Evolutionary conservation across 92 coral and sea anemone species (phyloP).

Genomic region (Meandrina meandrites): DNA sequence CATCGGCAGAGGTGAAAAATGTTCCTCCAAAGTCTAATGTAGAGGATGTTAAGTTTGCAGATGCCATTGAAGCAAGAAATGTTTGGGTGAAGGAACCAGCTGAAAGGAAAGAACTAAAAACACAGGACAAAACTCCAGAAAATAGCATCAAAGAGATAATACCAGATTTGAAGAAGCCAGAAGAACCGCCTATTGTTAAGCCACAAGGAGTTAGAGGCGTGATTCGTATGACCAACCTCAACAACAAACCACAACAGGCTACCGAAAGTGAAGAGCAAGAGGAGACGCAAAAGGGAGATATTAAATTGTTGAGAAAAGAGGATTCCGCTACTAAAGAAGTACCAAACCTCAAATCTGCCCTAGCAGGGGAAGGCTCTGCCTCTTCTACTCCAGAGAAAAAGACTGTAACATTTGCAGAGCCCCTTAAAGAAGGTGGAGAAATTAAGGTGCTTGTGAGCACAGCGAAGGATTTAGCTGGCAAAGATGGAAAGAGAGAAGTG

Average conservation of each 20-base stretch:
- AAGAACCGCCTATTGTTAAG: not conserved
- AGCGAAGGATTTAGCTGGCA: conserved; percentile 26
- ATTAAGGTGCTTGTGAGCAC: conserved; percentile 25
- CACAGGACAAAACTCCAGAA: conserved; percentile 25
- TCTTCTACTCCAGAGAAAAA: conserved; percentile 57
- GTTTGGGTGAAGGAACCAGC: conserved; percentile 4
- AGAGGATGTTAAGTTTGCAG: not conserved
- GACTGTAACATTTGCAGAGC: conserved; percentile 78
- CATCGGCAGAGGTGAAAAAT: not conserved
- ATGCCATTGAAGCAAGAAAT: not conserved
- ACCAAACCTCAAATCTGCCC: conserved; percentile 42
- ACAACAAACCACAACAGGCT: conserved; percentile 13
- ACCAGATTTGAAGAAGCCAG: conserved; percentile 21
- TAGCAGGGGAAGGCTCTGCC: conserved; percentile 26
- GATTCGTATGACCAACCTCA: conserved; percentile 36
- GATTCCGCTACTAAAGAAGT: conserved; percentile 1
- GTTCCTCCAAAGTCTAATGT: not conserved
- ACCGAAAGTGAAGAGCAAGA: not conserved
- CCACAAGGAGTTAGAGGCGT: conserved; percentile 28
- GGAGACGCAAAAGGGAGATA: conserved; percentile 20
- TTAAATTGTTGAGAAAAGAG: conserved; percentile 18
- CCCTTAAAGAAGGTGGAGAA: conserved; percentile 34
- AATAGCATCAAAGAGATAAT: not conserved
- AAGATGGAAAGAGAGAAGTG: conserved; percentile 38
- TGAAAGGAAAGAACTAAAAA: not conserved